Evolutionary conservation across 2,113 vertebrate species (phyloP).

Genomic region (Anguilla rostrata): DNA sequence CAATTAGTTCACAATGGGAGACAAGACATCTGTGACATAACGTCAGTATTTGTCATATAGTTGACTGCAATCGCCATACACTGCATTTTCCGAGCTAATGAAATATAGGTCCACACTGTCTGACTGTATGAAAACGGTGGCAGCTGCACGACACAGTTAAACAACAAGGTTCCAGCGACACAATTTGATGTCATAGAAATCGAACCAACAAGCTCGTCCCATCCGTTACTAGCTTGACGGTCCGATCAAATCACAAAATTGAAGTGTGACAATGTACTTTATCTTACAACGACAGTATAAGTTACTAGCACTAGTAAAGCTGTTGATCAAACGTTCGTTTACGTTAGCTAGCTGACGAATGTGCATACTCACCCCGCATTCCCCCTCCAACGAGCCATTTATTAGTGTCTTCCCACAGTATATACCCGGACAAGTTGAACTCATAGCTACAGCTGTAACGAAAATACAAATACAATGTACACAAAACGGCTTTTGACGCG

Average conservation of each 20-base stretch:
- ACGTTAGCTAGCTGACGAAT: background rate
- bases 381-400: conserved; percentile 71
- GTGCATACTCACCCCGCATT: conserved; percentile 82
- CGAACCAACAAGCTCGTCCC: too few relatives aligned
- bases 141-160: too few relatives aligned
- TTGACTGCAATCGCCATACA: background rate
- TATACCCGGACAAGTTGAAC: conserved; percentile 82
- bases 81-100: background rate
- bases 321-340: background rate
- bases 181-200: too few relatives aligned
- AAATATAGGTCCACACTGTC: background rate
- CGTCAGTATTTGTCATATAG: background rate
- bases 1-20: background rate
- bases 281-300: background rate
- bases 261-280: background rate
- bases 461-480: conserved; percentile 27
- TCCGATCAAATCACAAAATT: background rate
- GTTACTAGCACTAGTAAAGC: background rate
- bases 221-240: too few relatives aligned
- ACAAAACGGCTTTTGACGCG: background rate
- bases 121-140: too few relatives aligned
- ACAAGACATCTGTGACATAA: background rate
- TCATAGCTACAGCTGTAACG: conserved; percentile 79
- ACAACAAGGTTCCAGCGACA: too few relatives aligned
- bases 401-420: conserved; percentile 81